Evolutionary conservation across 1,140 invertebrate genomes (phyloP).

Genomic region (Atta texana): DNA sequence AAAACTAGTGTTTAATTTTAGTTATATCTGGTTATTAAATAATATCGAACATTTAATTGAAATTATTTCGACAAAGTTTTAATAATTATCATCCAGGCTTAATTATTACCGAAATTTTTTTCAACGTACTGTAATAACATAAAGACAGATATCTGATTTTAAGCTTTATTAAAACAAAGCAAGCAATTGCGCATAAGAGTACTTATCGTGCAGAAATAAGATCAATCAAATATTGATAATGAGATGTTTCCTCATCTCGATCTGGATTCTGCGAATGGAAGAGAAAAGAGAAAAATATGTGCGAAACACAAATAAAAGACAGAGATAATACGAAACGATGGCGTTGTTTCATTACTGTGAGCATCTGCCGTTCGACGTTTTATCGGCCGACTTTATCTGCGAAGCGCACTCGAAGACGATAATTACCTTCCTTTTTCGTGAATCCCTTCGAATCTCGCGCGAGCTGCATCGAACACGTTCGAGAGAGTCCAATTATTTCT

Average conservation of each 20-base stretch:
- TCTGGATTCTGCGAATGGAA: neutral
- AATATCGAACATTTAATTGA: no score
- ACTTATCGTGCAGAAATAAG: neutral
- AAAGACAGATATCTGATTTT: slow-evolving; percentile 5
- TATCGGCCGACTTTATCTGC: slow-evolving; percentile 45
- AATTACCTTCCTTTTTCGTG: slow-evolving; percentile 58
- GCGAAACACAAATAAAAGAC: slow-evolving; percentile 26
- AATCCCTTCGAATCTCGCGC: slow-evolving; percentile 46
- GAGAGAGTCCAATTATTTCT: slow-evolving; percentile 32
- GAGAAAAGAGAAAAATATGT: neutral
- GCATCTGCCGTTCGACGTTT: slow-evolving; percentile 26
- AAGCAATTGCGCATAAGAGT: neutral
- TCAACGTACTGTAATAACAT: neutral
- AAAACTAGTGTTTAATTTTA: no score
- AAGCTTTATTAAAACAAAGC: neutral
- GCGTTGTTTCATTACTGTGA: slow-evolving; percentile 38
- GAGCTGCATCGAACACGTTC: slow-evolving; percentile 36
- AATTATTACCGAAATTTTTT: neutral
- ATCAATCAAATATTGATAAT: slow-evolving; percentile 34
- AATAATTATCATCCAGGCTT: no score
- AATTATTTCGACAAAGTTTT: no score
- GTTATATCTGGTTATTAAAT: no score
- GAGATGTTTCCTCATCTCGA: neutral
- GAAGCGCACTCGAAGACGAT: slow-evolving; percentile 43
- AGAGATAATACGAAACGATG: slow-evolving; percentile 16